These are phyloP conservation scores for Tragopan temminckii DNA, from an alignment of 2,797 vertebrate genomes.

Conservation along the genomic window DNA sequence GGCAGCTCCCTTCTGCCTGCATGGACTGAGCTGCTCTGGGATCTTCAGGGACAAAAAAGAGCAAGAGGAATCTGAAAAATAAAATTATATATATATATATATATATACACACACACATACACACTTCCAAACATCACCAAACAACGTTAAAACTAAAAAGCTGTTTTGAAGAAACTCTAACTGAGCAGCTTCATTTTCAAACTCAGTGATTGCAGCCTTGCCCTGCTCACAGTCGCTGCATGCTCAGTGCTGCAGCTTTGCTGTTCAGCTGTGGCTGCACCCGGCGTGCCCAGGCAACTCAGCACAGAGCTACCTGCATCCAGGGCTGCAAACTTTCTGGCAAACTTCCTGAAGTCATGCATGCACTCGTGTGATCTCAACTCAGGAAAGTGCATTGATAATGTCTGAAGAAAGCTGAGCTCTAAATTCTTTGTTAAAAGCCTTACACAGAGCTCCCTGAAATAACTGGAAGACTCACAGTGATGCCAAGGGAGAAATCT, in stretches of 20 bases:
- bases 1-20: not conserved
- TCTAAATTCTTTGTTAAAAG: not conserved
- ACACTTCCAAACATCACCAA: not conserved
- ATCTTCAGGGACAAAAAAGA: not conserved
- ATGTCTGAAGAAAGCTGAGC: not conserved
- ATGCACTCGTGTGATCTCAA: not conserved
- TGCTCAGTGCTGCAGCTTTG: not conserved
- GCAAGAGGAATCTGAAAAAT: fast-evolving
- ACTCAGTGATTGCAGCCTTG: not conserved
- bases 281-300: not conserved
- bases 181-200: not conserved
- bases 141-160: not conserved
- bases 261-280: not conserved
- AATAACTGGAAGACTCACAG: not conserved
- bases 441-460: conserved; percentile 7
- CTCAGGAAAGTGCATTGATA: not conserved
- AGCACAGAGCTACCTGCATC: not conserved
- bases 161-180: not conserved
- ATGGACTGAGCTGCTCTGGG: not conserved
- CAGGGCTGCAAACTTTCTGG: not conserved
- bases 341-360: not conserved
- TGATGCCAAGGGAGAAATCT: not conserved
- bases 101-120: no score
- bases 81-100: no score
- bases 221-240: not conserved